Evolutionary conservation across 2,797 vertebrate genomes (phyloP).

Genomic region (Sciaenops ocellatus): DNA sequence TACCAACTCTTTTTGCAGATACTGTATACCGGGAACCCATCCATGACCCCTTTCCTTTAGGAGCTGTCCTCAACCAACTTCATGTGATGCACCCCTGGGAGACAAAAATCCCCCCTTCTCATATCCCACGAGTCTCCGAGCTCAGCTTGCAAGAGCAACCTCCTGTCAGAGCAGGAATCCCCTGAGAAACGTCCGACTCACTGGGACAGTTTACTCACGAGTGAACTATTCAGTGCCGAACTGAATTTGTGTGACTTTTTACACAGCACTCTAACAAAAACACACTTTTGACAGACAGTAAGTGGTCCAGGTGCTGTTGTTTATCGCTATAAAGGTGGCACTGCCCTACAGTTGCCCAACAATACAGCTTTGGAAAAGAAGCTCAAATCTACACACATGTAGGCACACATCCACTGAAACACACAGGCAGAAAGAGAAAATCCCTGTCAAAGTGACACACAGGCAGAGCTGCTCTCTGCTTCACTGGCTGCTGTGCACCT

Average conservation of each 20-base stretch:
- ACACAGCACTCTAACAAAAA: background rate
- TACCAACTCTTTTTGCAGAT: background rate
- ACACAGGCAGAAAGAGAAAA: slow-evolving; percentile 25
- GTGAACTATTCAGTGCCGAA: slow-evolving; percentile 11
- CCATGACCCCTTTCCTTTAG: slow-evolving; percentile 20
- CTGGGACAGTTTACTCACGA: slow-evolving; percentile 30
- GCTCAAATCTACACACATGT: background rate
- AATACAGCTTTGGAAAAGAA: background rate
- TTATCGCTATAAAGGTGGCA: slow-evolving; percentile 1
- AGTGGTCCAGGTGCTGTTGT: slow-evolving; percentile 13
- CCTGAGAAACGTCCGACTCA: slow-evolving; percentile 47
- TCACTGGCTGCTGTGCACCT: slow-evolving; percentile 64
- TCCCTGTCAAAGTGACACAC: slow-evolving; percentile 53
- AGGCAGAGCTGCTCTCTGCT: slow-evolving; percentile 55
- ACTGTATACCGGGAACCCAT: background rate
- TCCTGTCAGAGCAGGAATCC: slow-evolving; percentile 48
- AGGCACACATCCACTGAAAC: slow-evolving; percentile 23
- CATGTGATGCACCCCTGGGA: slow-evolving; percentile 41
- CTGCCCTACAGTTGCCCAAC: background rate
- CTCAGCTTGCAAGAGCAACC: slow-evolving; percentile 71
- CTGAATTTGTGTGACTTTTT: slow-evolving; percentile 14
- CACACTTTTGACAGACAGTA: slow-evolving; percentile 1
- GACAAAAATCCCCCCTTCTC: background rate
- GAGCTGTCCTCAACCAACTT: slow-evolving; percentile 22
- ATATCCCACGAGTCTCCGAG: slow-evolving; percentile 68